Percentiles rank a stretch among this genome's conserved stretches.
Evolutionary conservation across 2,797 vertebrate species (phyloP).

Genomic region (Carcharodon carcharias): DNA sequence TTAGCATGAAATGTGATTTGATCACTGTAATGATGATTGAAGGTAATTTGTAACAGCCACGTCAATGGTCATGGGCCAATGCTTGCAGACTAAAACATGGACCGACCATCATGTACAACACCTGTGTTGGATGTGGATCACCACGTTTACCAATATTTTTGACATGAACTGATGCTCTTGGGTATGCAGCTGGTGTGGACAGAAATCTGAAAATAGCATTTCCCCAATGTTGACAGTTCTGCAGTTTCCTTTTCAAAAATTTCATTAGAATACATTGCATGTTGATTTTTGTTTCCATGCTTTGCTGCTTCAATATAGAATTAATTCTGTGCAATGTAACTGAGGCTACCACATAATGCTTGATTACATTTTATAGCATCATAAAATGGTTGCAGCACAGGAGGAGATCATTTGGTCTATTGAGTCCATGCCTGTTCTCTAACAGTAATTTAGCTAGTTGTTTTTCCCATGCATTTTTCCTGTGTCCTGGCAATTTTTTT

Average conservation of each 20-base stretch:
- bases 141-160: not conserved
- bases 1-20: not conserved
- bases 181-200: not conserved
- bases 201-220: not conserved
- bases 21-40: conserved; percentile 15
- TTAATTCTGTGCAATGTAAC: no score
- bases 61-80: not conserved
- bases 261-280: not conserved
- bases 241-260: not conserved
- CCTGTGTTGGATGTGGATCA: not conserved
- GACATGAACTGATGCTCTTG: not conserved
- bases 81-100: not conserved
- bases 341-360: no score
- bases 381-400: no score
- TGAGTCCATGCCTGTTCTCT: not conserved
- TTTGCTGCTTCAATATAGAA: no score
- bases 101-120: not conserved
- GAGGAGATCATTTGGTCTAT: not conserved
- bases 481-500: not conserved
- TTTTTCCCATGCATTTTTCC: not conserved
- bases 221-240: not conserved
- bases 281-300: not conserved
- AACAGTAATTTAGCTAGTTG: not conserved
- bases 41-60: not conserved
- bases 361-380: no score